Evolutionary conservation across 2,888 invertebrate genomes (phyloP), one percentile per base, ranked within the genome.

Genomic region (Nudaria mundana): DNA sequence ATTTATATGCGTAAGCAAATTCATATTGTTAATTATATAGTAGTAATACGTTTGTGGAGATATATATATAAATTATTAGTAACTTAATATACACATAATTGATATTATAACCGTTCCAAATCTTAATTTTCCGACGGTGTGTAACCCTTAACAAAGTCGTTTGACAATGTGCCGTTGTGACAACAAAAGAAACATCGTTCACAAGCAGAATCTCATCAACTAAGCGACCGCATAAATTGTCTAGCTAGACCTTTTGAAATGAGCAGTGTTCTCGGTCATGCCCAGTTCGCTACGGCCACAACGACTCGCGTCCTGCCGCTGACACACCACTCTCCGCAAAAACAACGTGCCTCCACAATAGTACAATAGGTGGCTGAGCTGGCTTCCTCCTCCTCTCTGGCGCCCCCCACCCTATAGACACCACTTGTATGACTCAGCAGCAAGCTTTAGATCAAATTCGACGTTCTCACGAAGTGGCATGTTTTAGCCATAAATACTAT

Each of bases 291-390:
- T 57, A 58, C 59, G 59, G 58, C 67, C 68, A 60, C 63, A 66
- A 63, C 70, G 63, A 57, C 65, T 61, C 52, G 52, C 62, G 69
- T 70, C 65, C 71, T 76, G 81, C 63, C 66, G 79, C 79, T 81
- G 81, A 83, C 81, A 79, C 77, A 72, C 66, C 76, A 71, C 71
- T 77, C 72, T 76, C 72, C 63, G 76, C 76, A 81, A 84, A 84
- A 85, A 83, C 83, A 84, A 82, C 79, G 72, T 70, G 73, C 81
- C 81, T 75, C 79, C 76, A 76, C 77, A 76, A 74, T 80, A 76
- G 75, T 80, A 81, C 81, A 82, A 82, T 79, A 77, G 82, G 75
- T 81, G 76, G 81, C 81, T 77, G 78, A 81, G 77, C 69, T 59
- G 75, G 75, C 71, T 62, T 70, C 64, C 66, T 54, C 63, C 60